Conservation (phyloP, 2,797 vertebrate species). For the Argyrosomus regius region DNA sequence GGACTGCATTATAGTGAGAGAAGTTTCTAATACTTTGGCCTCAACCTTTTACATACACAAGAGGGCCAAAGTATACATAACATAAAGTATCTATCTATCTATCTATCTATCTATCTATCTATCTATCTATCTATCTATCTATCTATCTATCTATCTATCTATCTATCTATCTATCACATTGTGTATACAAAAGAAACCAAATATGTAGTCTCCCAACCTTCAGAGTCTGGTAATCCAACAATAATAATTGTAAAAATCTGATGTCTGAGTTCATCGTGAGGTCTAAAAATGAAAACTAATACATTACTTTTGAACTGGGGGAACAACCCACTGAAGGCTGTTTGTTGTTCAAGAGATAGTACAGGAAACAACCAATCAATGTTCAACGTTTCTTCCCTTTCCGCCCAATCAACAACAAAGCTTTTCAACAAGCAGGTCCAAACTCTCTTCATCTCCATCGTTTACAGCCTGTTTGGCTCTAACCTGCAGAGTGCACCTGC, state of each 20-base stretch:
- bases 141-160: too few species aligned
- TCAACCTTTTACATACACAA: too few species aligned
- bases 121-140: too few species aligned
- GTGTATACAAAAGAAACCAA: not conserved
- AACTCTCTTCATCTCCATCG: constrained; percentile 14
- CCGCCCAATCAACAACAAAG: not conserved
- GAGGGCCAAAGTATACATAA: too few species aligned
- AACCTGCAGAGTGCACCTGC: constrained; percentile 31
- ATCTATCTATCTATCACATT: not conserved
- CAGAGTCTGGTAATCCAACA: not conserved
- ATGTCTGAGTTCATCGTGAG: not conserved
- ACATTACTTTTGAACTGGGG: not conserved
- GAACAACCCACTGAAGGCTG: not conserved
- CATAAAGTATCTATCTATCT: too few species aligned
- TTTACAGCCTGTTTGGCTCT: not conserved
- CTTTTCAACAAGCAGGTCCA: constrained; percentile 1
- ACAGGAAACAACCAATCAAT: not conserved
- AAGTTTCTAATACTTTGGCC: too few species aligned
- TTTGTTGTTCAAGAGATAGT: not conserved
- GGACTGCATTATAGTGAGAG: too few species aligned
- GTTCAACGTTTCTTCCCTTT: not conserved
- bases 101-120: too few species aligned
- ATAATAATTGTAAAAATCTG: not conserved
- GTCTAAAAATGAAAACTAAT: not conserved
- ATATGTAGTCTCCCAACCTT: not conserved